phyloP scores from a whole-genome alignment of 2,113 vertebrate species.

The Lophius piscatorius region DNA sequence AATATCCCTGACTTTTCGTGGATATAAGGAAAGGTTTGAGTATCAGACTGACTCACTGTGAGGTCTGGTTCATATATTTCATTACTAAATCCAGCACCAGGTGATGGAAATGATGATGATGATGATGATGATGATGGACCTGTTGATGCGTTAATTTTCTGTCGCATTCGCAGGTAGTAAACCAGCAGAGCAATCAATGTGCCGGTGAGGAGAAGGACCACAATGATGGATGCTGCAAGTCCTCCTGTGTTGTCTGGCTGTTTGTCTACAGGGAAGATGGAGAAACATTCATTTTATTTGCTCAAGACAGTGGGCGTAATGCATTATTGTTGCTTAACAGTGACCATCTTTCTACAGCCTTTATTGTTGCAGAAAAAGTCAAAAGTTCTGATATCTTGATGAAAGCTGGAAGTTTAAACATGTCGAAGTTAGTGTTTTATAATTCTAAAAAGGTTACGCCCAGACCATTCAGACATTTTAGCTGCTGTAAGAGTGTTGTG shows the following conservation, averaged over 20 bases:
- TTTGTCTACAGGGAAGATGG: conserved; percentile 37
- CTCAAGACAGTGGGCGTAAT: too few species aligned
- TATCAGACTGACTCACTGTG: conserved; percentile 52
- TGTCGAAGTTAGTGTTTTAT: too few species aligned
- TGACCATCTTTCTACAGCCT: too few species aligned
- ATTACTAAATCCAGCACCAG: conserved; percentile 46
- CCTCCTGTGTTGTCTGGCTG: conserved; percentile 40
- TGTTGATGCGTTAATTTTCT: fast-evolving
- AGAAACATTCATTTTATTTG: not conserved
- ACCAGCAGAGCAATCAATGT: conserved; percentile 55
- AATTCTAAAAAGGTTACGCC: too few species aligned
- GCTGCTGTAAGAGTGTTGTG: too few species aligned
- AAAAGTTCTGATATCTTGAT: too few species aligned
- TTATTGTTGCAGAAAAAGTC: too few species aligned
- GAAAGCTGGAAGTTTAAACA: too few species aligned
- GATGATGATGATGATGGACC: not conserved
- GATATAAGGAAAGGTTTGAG: not conserved
- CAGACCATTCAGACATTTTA: too few species aligned
- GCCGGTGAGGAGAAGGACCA: conserved; percentile 71
- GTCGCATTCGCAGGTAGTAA: conserved; percentile 56
- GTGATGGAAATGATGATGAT: not conserved
- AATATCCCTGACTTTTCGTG: not conserved
- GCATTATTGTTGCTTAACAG: too few species aligned
- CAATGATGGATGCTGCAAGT: conserved; percentile 61
- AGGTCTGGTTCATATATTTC: conserved; percentile 32